These are phyloP conservation scores for Harmothoe impar DNA, from an alignment of 2,888 invertebrate genomes.

Conservation along the genomic window DNA sequence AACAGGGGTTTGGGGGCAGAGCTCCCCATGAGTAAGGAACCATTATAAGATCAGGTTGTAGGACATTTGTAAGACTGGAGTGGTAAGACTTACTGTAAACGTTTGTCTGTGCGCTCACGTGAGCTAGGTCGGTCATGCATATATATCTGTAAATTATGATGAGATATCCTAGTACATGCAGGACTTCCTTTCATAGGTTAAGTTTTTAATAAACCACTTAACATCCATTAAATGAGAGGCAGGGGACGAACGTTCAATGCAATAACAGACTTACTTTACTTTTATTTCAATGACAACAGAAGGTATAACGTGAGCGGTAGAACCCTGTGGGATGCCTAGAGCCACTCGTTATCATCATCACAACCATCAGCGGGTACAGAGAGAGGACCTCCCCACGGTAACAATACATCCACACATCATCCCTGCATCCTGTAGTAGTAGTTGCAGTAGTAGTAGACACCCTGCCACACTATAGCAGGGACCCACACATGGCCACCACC, in stretches of 20 bases:
- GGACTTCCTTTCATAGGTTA: no score
- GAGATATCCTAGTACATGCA: no score
- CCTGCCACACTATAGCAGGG: background rate
- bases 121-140: no score
- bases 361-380: background rate
- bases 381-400: background rate
- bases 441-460: background rate
- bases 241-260: background rate
- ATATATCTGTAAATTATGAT: no score
- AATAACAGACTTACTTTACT: slow-evolving; percentile 25
- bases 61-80: no score
- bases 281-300: slow-evolving; percentile 52
- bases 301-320: slow-evolving; percentile 18
- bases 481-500: background rate
- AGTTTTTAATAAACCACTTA: no score
- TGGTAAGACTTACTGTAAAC: no score
- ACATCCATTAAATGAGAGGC: background rate
- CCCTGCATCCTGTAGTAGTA: background rate
- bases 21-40: no score
- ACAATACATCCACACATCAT: background rate
- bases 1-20: no score
- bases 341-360: background rate
- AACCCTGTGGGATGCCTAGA: background rate
- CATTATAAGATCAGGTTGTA: no score
- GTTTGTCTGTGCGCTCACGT: no score